Base-by-base conservation (phyloP, 1,140 invertebrate genomes). In the Prorops nasuta region DNA sequence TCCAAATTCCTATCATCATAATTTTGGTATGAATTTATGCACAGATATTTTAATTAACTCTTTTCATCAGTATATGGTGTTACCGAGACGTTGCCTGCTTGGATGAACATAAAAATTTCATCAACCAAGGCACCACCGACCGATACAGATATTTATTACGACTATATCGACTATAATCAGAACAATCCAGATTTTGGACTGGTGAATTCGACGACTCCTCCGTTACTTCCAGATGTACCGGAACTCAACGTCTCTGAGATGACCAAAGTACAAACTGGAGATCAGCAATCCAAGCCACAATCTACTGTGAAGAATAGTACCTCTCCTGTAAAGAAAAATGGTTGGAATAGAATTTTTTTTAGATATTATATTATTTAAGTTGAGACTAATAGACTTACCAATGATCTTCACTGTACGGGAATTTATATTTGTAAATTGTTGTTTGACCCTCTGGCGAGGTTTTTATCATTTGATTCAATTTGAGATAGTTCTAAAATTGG, bases 131-230 rank as follows among this genome's bases (percentile, higher is more conserved):
- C 86, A 3, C 75, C 83, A 7, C 83, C 85, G 1, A 82, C 85
- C 53, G 86, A 90, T 62, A 83, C 83, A 1, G 88, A 91, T 56
- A 90, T 90, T 59, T 86, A 89, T 57, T 90, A 91, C 63, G 88
- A 91, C 51, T 91, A 89, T 70, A 77, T 87, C 2, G 89, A 91
- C 64, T 88, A 87, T 71, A 80, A 81, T 37, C 81, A 82, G 7
- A 62, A 66, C 40, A n/a, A 15, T 15, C 9, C 6, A 3, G 34
- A 15, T 35, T 4, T 6, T 7, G 24, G n/a, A 18, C 48, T 6
- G 31, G 18, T 7, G 43, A 86, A 84, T 66, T 79, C 81, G 41
- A 70, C 19, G 4, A 28, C 24, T 6, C 4, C 24, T 6, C 24
- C 24, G 24, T 28, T 28, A 28, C 24, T 6, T 28, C 24, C 4